Evolutionary conservation across 2,888 invertebrate species (phyloP).

Genomic region (Ptilodon capucinus): DNA sequence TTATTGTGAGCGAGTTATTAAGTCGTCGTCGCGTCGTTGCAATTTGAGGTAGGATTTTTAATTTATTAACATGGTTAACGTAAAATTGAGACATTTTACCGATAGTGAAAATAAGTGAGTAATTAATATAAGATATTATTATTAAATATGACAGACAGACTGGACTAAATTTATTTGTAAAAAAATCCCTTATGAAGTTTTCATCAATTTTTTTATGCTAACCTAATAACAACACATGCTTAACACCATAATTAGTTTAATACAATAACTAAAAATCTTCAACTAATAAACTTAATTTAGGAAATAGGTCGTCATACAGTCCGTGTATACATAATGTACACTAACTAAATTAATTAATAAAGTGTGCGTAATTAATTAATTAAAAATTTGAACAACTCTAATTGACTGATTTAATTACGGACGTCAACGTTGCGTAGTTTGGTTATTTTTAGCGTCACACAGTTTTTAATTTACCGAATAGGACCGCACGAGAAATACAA

Average conservation of each 20-base stretch:
- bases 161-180: no score
- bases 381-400: constrained; percentile 6
- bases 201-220: no score
- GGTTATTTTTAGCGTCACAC: not conserved
- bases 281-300: constrained; percentile 19
- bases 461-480: no score
- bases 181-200: no score
- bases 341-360: constrained; percentile 47
- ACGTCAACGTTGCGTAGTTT: not conserved
- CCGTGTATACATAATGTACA: constrained; percentile 30
- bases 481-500: not conserved
- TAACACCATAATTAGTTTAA: not conserved
- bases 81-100: no score
- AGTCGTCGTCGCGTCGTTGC: not conserved
- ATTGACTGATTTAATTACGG: not conserved
- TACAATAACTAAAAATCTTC: not conserved
- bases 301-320: constrained; percentile 18
- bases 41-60: not conserved
- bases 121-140: not conserved
- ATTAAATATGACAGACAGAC: no score
- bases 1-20: not conserved
- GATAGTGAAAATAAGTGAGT: no score
- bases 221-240: no score
- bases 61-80: no score
- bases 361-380: constrained; percentile 45